Conservation (phyloP, 2,888 invertebrate species). For the Diplolepis rosae region DNA sequence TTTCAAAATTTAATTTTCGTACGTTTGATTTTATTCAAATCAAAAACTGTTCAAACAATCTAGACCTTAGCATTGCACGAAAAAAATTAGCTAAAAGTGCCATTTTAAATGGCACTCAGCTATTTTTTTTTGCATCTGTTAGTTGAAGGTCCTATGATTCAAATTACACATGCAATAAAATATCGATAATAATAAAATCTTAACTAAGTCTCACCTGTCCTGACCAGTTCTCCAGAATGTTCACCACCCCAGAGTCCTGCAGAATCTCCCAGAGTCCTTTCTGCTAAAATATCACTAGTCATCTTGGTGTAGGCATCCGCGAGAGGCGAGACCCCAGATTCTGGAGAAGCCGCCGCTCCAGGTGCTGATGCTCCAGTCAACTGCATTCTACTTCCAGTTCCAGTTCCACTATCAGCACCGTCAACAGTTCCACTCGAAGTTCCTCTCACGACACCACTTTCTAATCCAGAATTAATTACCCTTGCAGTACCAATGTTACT, state of each 20-base stretch:
- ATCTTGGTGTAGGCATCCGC: constrained; percentile 78
- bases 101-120: too few species aligned
- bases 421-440: constrained; percentile 47
- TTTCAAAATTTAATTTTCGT: too few species aligned
- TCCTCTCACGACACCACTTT: constrained; percentile 47
- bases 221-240: constrained; percentile 92
- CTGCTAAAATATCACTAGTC: constrained; percentile 92
- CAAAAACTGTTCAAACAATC: too few species aligned
- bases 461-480: constrained; percentile 46
- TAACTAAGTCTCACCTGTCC: constrained; percentile 82
- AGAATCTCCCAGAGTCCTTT: constrained; percentile 89
- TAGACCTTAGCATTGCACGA: too few species aligned
- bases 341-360: constrained; percentile 71
- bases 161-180: too few species aligned
- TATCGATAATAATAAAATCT: too few species aligned
- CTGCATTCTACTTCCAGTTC: constrained; percentile 65
- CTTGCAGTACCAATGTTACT: constrained; percentile 55
- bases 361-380: constrained; percentile 71
- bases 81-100: too few species aligned
- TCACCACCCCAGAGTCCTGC: constrained; percentile 78
- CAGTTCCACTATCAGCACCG: constrained; percentile 31
- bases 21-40: too few species aligned
- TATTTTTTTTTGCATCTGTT: too few species aligned
- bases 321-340: constrained; percentile 71
- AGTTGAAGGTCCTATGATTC: too few species aligned